phyloP scores from a whole-genome alignment of 64 coral and sea anemone genomes.

The Montipora sp. region DNA sequence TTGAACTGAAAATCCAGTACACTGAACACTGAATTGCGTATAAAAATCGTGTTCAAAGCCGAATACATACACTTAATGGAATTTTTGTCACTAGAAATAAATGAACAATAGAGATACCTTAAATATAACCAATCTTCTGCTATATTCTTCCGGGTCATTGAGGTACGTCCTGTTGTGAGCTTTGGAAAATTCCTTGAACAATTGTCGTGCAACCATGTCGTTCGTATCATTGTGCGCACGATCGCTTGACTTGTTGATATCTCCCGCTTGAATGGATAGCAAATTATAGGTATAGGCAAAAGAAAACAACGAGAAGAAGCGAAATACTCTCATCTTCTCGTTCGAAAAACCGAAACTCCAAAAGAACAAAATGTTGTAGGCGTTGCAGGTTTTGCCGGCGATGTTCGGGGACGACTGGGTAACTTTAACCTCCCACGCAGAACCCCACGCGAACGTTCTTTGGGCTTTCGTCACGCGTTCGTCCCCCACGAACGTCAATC shows the following conservation, averaged over 20 bases:
- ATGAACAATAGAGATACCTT: conserved; percentile 33
- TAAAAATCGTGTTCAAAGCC: no score
- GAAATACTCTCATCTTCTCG: neutral
- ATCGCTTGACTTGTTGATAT: neutral
- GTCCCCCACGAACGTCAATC: no score
- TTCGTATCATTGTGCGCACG: neutral
- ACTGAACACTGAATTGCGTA: no score
- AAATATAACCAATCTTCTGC: conserved; percentile 57
- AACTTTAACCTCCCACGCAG: no score
- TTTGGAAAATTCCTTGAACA: conserved; percentile 68
- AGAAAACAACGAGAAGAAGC: neutral
- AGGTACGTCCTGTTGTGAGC: conserved; percentile 69
- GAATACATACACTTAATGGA: no score
- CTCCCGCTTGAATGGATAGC: neutral
- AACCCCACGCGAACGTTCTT: no score
- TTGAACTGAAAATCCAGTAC: no score
- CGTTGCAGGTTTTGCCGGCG: no score
- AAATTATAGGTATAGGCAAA: neutral
- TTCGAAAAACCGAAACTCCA: neutral
- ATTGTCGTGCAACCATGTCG: neutral
- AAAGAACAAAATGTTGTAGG: no score
- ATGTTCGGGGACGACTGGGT: no score
- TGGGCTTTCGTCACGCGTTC: no score
- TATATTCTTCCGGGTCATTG: conserved; percentile 64
- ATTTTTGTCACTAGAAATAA: neutral